Base-by-base conservation (phyloP, 1,140 invertebrate species). In the Penaeus chinensis region DNA sequence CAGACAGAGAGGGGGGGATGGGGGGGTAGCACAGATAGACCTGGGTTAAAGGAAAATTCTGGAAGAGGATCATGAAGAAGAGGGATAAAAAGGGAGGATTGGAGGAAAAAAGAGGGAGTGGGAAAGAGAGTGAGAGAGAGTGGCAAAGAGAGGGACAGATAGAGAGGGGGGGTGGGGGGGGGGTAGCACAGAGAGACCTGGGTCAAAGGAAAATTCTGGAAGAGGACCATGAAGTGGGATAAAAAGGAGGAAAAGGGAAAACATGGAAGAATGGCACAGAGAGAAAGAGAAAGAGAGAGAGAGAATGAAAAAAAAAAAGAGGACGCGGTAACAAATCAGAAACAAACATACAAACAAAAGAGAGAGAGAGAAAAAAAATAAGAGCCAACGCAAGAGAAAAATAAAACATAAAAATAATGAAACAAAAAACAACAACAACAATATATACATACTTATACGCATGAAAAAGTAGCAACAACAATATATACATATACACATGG, bases 251-350 rank as follows among this genome's bases (percentile, higher is more conserved):
- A 76, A 27, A 32, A 18, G 32, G 3, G 32, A 76, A 18, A n/a
- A 54, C 60, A 54, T 22, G 22, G 60, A 42, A 69, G 20, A 69
- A 22, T 18, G 32, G 22, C 8, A 54, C 2, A 83, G 37, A 71
- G 0, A 54, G 16, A 71, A 19, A 83, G 42, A 27, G 47, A 71
- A 62, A 74, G 65, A 71, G 47, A 71, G 81, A 83, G 65, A 47
- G 81, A 71, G 81, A 54, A n/a, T 47, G 81, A 71, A 42, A 54
- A 16, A 54, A 66, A 83, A 66, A 18, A 24, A 22, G 65, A 71
- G 63, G 32, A 47, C 4, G 37, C 69, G 32, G 32, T n/a, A n/a
- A 10, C 19, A 10, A 47, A 27, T 63, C 22, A n/a, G 27, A 62
- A 18, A 82, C n/a, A 24, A 32, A 24, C 20, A 27, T 32, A 74